Evolutionary conservation across 2,888 invertebrate genomes (phyloP), one percentile per base, ranked within the genome.

Genomic region (Monochamus alternatus): DNA sequence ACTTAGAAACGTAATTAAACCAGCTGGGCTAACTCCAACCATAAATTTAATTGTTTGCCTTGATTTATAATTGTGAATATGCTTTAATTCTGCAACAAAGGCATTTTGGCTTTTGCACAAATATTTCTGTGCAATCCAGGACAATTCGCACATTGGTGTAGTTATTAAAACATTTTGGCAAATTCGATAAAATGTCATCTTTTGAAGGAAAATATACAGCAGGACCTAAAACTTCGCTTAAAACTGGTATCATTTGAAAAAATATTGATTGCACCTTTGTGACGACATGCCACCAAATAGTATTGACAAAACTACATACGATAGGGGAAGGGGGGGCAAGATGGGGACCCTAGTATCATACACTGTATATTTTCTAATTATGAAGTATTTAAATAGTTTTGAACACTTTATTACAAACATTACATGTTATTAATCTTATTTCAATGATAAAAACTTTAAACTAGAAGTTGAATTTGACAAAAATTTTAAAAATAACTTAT

Each of bases 51-150:
- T 66, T 44, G 71, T 76, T 9, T 38, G 12, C 8, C 32, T 59
- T 43, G 30, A 38, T 68, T 73, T 73, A 70, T 73, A 73, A 38
- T n/a, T 73, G 76, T 2, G 74, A 71, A 63, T 76, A 76, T 62
- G 52, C 59, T 30, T 44, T 60, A 30, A 74, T 67, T 12, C 73
- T 32, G 51, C 76, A 74, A 31, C 73, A 74, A 10, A 76, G 31
- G 38, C 76, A 76, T 9, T 32, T 76, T 44, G 67, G 65, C 55
- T 60, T 70, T 71, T 74, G 71, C 1, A 44, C 5, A 64, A 2
- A 14, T 14, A 74, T 58, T 68, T 69, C 69, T 31, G 51, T 69
- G 10, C 69, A 69, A 47, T 74, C 67, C 5, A 74, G 31, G n/a
- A 74, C 69, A 32, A 74, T 9, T 52, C 74, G 7, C 52, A 68